Evolutionary conservation across 2,113 vertebrate species (phyloP).

Genomic region (Alligator mississippiensis): DNA sequence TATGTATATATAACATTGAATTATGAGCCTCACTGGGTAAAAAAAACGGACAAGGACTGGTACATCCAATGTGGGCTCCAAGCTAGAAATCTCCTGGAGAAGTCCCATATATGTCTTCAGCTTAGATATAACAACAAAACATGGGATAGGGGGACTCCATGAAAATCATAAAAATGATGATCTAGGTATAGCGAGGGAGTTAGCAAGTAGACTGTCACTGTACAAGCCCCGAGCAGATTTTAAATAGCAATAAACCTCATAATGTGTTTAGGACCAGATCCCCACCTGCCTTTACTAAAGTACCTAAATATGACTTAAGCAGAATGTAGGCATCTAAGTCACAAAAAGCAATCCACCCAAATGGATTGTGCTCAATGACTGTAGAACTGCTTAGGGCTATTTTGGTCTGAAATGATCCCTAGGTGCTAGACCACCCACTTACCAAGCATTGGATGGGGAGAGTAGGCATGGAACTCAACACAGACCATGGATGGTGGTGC

Average conservation of each 20-base stretch:
- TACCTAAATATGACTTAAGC: too few species aligned
- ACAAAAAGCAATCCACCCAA: too few species aligned
- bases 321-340: too few species aligned
- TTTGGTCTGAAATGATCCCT: too few species aligned
- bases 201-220: background rate
- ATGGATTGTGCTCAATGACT: too few species aligned
- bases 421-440: too few species aligned
- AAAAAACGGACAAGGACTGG: background rate
- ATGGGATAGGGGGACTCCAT: background rate
- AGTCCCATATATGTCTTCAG: background rate
- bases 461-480: too few species aligned
- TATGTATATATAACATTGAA: background rate
- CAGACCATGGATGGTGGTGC: too few species aligned
- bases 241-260: background rate
- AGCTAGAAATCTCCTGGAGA: background rate
- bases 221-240: background rate
- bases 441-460: too few species aligned
- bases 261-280: background rate
- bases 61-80: background rate
- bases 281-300: too few species aligned
- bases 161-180: background rate
- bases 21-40: background rate
- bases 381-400: too few species aligned
- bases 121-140: background rate
- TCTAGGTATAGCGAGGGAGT: background rate